These are phyloP conservation scores for Chirona hameri DNA, from an alignment of 2,888 invertebrate species.

Conservation along the genomic window DNA sequence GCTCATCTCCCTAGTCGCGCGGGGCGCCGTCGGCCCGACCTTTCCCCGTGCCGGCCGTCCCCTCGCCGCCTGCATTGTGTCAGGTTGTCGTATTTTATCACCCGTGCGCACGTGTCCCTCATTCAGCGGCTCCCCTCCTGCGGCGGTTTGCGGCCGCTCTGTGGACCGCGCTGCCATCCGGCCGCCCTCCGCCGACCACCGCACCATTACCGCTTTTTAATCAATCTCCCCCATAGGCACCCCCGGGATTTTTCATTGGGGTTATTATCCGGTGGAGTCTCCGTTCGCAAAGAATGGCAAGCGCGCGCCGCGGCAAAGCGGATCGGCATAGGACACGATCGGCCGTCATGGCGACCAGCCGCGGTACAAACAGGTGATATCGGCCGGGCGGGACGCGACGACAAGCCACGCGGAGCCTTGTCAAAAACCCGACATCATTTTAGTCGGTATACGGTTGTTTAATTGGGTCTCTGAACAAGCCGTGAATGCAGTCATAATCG, in stretches of 20 bases:
- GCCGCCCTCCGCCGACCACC: background rate
- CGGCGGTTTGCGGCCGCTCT: background rate
- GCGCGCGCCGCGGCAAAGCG: background rate
- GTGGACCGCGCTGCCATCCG: no score
- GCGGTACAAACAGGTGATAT: background rate
- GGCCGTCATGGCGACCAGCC: background rate
- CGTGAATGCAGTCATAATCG: background rate
- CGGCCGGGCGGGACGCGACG: background rate
- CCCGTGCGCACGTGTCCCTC: background rate
- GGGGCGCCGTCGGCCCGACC: background rate
- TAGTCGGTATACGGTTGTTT: no score
- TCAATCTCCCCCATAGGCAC: background rate
- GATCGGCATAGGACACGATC: background rate
- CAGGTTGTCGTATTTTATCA: conserved; percentile 13
- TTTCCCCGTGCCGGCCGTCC: background rate
- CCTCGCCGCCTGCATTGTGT: background rate
- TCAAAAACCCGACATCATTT: no score
- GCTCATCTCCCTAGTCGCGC: background rate
- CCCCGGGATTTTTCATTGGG: conserved; percentile 23
- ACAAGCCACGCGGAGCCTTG: no score
- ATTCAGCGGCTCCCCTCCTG: background rate
- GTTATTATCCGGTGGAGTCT: conserved; percentile 10
- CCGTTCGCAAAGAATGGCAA: background rate
- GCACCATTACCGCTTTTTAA: conserved; percentile 26
- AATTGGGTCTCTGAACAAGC: background rate